A percentile compares a stretch with the other conserved stretches of the same genome.
Evolutionary conservation across 2,888 invertebrate species (phyloP).

Genomic region (Auanema sp.): DNA sequence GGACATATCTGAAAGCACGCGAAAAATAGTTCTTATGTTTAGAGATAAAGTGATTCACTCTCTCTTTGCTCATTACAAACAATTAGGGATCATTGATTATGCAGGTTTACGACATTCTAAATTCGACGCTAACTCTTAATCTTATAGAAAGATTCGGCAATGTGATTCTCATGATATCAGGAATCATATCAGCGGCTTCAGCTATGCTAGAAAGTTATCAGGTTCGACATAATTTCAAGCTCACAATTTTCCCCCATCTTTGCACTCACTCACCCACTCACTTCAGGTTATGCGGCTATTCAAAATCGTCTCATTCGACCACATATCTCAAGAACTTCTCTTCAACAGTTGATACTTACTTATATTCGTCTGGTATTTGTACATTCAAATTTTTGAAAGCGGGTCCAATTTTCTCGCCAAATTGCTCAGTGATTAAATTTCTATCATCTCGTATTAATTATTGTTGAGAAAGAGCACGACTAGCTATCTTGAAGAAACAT

Average conservation of each 20-base stretch:
- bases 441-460: neutral
- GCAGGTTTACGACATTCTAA: constrained; percentile 13
- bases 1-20: constrained; percentile 42
- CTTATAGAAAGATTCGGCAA: constrained; percentile 54
- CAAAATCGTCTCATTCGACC: constrained; percentile 60
- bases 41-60: constrained; percentile 51
- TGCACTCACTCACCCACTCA: neutral
- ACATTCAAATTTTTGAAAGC: too few species aligned
- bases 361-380: too few species aligned
- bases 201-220: constrained; percentile 56
- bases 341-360: constrained; percentile 43
- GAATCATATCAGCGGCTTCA: constrained; percentile 52
- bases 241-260: neutral
- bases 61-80: constrained; percentile 53
- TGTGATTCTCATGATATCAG: constrained; percentile 51
- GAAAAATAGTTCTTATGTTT: constrained; percentile 34
- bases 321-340: constrained; percentile 58
- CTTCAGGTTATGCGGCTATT: constrained; percentile 59
- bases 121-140: neutral
- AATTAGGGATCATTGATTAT: constrained; percentile 29
- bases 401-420: too few species aligned
- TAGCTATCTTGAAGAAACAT: neutral
- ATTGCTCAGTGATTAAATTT: constrained; percentile 3
- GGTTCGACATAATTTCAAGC: constrained; percentile 11
- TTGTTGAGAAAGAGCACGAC: neutral